A percentile compares a stretch with the other conserved stretches of the same genome.
These are phyloP conservation scores for Yasuhikotakia modesta DNA, from an alignment of 2,797 vertebrate species.

Conservation along the genomic window DNA sequence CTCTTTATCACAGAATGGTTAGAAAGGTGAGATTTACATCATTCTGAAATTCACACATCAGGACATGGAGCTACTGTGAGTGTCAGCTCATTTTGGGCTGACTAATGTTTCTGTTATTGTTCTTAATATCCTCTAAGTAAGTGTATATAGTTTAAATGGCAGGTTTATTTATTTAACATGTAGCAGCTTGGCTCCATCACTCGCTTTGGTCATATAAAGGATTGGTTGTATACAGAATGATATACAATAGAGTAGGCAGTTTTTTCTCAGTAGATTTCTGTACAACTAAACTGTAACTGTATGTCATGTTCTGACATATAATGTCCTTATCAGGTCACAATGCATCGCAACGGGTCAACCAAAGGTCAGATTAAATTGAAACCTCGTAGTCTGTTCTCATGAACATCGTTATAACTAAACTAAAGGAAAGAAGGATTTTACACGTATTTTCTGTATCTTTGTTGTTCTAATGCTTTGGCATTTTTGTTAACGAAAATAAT, in stretches of 20 bases:
- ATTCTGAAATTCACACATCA: constrained; percentile 7
- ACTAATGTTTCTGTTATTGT: not conserved
- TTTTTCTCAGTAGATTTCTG: too few relatives aligned
- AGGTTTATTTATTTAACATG: not conserved
- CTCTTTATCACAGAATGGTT: not conserved
- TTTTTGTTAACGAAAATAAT: not conserved
- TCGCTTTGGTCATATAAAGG: too few relatives aligned
- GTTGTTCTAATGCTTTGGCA: not conserved
- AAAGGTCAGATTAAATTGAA: constrained; percentile 25
- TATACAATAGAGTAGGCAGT: too few relatives aligned
- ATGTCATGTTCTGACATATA: not conserved
- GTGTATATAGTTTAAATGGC: too few relatives aligned
- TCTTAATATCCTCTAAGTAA: not conserved
- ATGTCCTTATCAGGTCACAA: not conserved
- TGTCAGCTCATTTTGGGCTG: not conserved
- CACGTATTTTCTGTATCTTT: not conserved
- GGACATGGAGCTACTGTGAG: not conserved
- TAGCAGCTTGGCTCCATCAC: not conserved
- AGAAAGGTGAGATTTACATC: constrained; percentile 9
- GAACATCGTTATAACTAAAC: too few relatives aligned
- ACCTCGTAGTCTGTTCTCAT: not conserved
- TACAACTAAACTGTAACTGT: too few relatives aligned
- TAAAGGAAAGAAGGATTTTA: not conserved
- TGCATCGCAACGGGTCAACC: constrained; percentile 1
- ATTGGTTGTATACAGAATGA: too few relatives aligned